A percentile compares a stretch with the other conserved stretches of the same genome.
These are phyloP conservation scores for Suillia variegata DNA, from an alignment of 2,888 invertebrate genomes.

Conservation along the genomic window DNA sequence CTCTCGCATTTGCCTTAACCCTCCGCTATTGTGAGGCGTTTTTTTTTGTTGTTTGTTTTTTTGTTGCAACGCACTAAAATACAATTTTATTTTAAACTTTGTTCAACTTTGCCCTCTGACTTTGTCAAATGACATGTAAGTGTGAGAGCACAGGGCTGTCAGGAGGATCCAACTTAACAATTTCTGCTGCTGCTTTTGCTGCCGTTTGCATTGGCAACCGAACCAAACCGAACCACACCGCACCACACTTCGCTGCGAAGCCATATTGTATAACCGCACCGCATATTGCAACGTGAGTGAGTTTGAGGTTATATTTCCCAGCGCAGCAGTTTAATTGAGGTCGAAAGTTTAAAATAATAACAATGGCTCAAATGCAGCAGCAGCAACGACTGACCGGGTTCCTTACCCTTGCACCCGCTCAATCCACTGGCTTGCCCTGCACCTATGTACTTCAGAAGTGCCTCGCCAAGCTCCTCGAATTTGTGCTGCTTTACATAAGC, in stretches of 20 bases:
- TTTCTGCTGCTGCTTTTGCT: too few species aligned
- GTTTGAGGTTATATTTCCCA: constrained; percentile 15
- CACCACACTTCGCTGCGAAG: not conserved
- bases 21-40: too few species aligned
- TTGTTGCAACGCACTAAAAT: not conserved
- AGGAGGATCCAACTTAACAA: too few species aligned
- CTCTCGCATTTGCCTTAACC: too few species aligned
- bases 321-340: constrained; percentile 53
- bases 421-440: too few species aligned
- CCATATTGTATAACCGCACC: not conserved
- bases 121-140: constrained; percentile 33
- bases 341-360: constrained; percentile 53
- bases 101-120: constrained; percentile 54
- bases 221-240: not conserved
- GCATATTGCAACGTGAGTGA: constrained; percentile 8
- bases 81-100: constrained; percentile 39
- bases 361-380: constrained; percentile 8
- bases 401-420: too few species aligned
- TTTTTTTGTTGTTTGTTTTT: too few species aligned
- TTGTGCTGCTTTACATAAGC: too few species aligned
- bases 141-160: too few species aligned
- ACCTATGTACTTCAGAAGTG: too few species aligned
- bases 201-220: not conserved
- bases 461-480: too few species aligned
- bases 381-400: too few species aligned